Evolutionary conservation across 2,797 vertebrate genomes (phyloP).

Genomic region (Fratercula arctica): DNA sequence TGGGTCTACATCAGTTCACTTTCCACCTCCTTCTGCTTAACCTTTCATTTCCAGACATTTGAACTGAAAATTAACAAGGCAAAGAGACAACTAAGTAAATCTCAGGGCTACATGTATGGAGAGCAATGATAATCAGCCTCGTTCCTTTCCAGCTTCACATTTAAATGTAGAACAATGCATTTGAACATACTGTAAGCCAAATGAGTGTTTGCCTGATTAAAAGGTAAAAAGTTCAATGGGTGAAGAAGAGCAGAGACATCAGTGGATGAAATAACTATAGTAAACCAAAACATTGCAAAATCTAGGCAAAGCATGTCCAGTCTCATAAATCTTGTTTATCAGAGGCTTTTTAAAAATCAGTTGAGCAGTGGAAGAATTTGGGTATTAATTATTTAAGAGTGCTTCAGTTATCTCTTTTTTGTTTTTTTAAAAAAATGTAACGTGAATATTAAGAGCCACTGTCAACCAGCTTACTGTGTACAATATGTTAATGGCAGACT

Average conservation of each 20-base stretch:
- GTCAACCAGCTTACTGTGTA: background rate
- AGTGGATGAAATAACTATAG: background rate
- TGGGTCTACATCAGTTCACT: background rate
- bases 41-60: background rate
- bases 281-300: conserved; percentile 55
- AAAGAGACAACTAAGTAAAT: background rate
- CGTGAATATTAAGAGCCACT: background rate
- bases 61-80: background rate
- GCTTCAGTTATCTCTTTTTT: background rate
- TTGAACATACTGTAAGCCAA: background rate
- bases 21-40: background rate
- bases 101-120: background rate
- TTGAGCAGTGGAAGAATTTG: background rate
- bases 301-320: background rate
- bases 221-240: conserved; percentile 71
- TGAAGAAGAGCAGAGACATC: conserved; percentile 64
- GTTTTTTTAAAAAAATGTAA: background rate
- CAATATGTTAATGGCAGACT: background rate
- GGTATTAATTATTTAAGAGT: background rate
- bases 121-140: background rate
- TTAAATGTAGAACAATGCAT: background rate
- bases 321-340: conserved; percentile 62
- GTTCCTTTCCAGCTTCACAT: background rate
- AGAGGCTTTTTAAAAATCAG: conserved; percentile 23
- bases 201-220: conserved; percentile 20